phyloP scores from a whole-genome alignment of 2,888 invertebrate species.

The Ferdinandea cuprea region DNA sequence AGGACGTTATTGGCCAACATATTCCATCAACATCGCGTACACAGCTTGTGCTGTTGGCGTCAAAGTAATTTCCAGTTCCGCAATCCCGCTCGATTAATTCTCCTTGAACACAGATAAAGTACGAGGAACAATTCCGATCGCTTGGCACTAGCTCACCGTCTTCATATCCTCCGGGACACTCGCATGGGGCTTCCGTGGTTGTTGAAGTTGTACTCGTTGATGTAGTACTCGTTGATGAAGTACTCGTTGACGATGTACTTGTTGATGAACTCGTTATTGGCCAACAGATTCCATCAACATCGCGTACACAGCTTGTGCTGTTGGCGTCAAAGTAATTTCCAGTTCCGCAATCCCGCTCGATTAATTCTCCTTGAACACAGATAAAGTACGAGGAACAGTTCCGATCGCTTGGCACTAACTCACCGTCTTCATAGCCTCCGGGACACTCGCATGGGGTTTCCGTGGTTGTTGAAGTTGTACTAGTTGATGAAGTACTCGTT shows the following conservation, averaged over 20 bases:
- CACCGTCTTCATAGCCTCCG: conserved; percentile 67
- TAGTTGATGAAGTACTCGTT: conserved; percentile 1
- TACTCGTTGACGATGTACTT: background rate
- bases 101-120: conserved; percentile 76
- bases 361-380: conserved; percentile 36
- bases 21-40: conserved; percentile 72
- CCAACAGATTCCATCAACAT: conserved; percentile 38
- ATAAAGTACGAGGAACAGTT: conserved; percentile 25
- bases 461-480: conserved; percentile 1
- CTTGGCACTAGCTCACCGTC: conserved; percentile 76
- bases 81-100: conserved; percentile 76
- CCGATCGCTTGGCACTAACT: conserved; percentile 8
- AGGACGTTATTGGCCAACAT: conserved; percentile 8
- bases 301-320: background rate
- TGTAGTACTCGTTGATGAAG: background rate
- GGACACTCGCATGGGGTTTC: conserved; percentile 34
- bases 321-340: conserved; percentile 26
- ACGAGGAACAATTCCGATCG: conserved; percentile 77
- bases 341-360: conserved; percentile 14
- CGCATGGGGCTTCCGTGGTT: conserved; percentile 30
- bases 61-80: conserved; percentile 77
- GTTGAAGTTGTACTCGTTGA: conserved; percentile 1
- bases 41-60: conserved; percentile 72
- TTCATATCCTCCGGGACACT: conserved; percentile 76
- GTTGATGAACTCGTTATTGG: conserved; percentile 3